Percentiles rank a stretch among this genome's conserved stretches.
These are phyloP conservation scores for Neolamprologus brichardi DNA, from an alignment of 2,113 vertebrate species.

Conservation along the genomic window DNA sequence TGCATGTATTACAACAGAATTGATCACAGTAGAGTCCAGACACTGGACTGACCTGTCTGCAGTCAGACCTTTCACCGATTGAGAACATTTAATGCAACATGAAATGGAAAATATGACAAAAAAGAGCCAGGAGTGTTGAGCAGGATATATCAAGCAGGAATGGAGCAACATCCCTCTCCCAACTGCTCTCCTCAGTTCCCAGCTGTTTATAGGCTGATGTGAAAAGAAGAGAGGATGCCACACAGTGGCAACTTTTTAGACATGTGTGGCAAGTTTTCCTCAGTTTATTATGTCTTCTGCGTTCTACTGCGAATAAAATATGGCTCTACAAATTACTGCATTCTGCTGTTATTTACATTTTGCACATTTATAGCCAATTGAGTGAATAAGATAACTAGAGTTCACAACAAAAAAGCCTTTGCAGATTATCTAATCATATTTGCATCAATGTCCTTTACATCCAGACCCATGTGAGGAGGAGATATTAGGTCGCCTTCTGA, in stretches of 20 bases:
- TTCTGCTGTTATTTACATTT: not conserved
- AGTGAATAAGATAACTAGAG: not conserved
- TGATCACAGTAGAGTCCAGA: not conserved
- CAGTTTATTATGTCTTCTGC: not conserved
- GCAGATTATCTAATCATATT: not conserved
- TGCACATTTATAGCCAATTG: not conserved
- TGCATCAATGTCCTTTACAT: not conserved
- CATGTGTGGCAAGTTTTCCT: not conserved
- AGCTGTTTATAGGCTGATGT: not conserved
- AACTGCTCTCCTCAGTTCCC: not conserved
- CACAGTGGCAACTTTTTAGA: not conserved
- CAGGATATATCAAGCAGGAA: not conserved
- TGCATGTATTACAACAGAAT: not conserved
- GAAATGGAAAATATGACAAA: not conserved
- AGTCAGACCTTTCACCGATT: not conserved
- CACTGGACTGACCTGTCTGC: not conserved
- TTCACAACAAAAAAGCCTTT: not conserved
- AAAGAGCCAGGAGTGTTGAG: not conserved
- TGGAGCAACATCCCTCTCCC: not conserved
- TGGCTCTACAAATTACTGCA: not conserved
- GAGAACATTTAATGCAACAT: not conserved
- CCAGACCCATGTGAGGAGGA: not conserved
- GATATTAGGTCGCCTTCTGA: not conserved
- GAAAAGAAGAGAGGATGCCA: not conserved
- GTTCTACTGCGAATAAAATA: not conserved